These are phyloP conservation scores for Hoplodrina blanda DNA, from an alignment of 2,888 invertebrate species.

Conservation along the genomic window DNA sequence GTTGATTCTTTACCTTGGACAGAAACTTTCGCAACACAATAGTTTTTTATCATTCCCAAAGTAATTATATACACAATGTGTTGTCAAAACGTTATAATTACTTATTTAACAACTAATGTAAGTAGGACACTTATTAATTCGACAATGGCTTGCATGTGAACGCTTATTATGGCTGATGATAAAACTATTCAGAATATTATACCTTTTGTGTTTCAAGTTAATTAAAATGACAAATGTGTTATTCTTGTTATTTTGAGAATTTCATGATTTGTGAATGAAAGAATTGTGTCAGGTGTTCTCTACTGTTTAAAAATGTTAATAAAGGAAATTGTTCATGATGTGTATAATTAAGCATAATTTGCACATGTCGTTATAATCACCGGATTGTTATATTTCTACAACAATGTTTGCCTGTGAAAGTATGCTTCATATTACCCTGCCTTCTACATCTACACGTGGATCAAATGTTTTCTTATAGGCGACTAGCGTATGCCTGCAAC, in stretches of 20 bases:
- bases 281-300: slow-evolving; percentile 58
- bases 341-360: slow-evolving; percentile 28
- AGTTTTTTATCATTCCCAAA: slow-evolving; percentile 59
- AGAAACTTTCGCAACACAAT: slow-evolving; percentile 65
- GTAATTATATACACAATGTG: slow-evolving; percentile 64
- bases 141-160: slow-evolving; percentile 64
- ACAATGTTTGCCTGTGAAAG: slow-evolving; percentile 23
- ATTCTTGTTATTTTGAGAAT: slow-evolving; percentile 57
- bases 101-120: slow-evolving; percentile 67
- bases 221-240: slow-evolving; percentile 66
- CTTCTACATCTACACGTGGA: slow-evolving; percentile 10
- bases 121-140: slow-evolving; percentile 63
- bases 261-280: slow-evolving; percentile 53
- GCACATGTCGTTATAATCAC: slow-evolving; percentile 9
- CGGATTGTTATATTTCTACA: slow-evolving; percentile 3
- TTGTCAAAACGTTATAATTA: slow-evolving; percentile 70
- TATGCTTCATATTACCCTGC: slow-evolving; percentile 2
- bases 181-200: slow-evolving; percentile 58
- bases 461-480: background rate
- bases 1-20: slow-evolving; percentile 62
- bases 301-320: slow-evolving; percentile 39
- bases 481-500: no score
- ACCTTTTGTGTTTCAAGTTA: slow-evolving; percentile 62
- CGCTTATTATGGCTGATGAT: slow-evolving; percentile 53
- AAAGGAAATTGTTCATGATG: slow-evolving; percentile 29